Conservation (phyloP, 2,113 vertebrate genomes). For the Garra rufa region DNA sequence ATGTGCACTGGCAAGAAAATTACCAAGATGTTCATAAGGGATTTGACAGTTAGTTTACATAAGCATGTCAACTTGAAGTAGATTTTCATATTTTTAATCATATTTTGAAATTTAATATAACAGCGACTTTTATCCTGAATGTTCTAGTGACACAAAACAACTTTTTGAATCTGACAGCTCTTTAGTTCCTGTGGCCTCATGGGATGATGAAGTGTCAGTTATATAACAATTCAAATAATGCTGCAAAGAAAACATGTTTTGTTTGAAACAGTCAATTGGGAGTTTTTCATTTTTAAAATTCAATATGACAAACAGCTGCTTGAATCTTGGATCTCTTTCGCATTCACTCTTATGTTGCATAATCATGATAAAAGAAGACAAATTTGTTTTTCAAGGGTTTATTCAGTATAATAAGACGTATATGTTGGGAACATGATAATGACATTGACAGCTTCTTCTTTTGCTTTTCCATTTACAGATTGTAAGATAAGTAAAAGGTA, state of each 20-base stretch:
- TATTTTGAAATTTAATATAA: background rate
- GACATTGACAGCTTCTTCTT: background rate
- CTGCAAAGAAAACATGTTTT: background rate
- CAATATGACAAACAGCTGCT: too few species aligned
- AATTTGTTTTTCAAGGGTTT: background rate
- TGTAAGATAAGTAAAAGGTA: background rate
- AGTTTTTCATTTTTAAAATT: too few species aligned
- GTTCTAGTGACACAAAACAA: background rate
- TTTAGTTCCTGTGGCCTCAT: background rate
- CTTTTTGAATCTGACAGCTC: background rate
- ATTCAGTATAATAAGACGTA: background rate
- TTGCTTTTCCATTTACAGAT: conserved; percentile 7
- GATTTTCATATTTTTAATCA: background rate
- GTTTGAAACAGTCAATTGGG: background rate
- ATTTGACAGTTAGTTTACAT: background rate
- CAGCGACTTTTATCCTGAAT: background rate
- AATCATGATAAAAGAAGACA: background rate
- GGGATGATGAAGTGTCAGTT: background rate
- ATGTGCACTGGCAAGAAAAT: background rate
- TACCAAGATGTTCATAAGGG: background rate
- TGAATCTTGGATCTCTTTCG: background rate
- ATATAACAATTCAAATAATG: background rate
- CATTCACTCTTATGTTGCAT: background rate
- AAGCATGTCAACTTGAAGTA: background rate
- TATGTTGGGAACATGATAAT: background rate